Conservation (phyloP, 2,113 vertebrate species). For the Alosa alosa region DNA sequence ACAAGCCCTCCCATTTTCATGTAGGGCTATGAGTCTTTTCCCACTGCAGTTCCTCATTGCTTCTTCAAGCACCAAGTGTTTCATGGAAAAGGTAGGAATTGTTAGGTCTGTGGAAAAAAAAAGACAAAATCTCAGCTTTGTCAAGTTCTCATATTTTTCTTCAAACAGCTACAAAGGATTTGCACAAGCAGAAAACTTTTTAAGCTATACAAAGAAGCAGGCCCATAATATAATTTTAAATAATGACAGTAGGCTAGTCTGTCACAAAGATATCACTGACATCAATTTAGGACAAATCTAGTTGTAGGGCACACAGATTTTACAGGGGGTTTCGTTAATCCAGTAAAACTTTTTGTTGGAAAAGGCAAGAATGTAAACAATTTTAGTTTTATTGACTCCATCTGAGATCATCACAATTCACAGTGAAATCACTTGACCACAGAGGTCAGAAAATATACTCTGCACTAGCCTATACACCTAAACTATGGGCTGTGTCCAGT, state of each 20-base stretch:
- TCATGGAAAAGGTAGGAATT: slow-evolving; percentile 74
- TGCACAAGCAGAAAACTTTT: not conserved
- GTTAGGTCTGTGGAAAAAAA: slow-evolving; percentile 69
- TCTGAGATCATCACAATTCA: too few species aligned
- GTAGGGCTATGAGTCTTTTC: slow-evolving; percentile 67
- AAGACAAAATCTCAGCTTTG: not conserved
- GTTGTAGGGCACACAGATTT: not conserved
- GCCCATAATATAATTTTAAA: not conserved
- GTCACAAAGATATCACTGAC: not conserved
- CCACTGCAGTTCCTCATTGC: slow-evolving; percentile 73
- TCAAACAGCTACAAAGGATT: not conserved
- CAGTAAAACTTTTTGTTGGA: not conserved
- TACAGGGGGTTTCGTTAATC: not conserved
- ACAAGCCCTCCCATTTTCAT: slow-evolving; percentile 71
- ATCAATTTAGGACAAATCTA: not conserved
- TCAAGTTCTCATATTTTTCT: not conserved
- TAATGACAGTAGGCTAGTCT: not conserved
- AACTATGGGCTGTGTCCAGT: too few species aligned
- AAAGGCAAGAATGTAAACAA: not conserved
- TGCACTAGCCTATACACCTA: not conserved
- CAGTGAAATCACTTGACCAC: not conserved
- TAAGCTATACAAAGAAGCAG: not conserved
- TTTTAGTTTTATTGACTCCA: too few species aligned
- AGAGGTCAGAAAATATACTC: too few species aligned
- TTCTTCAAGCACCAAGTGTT: slow-evolving; percentile 72